Conservation (phyloP, 2,113 vertebrate genomes). For the Ailuropoda melanoleuca region DNA sequence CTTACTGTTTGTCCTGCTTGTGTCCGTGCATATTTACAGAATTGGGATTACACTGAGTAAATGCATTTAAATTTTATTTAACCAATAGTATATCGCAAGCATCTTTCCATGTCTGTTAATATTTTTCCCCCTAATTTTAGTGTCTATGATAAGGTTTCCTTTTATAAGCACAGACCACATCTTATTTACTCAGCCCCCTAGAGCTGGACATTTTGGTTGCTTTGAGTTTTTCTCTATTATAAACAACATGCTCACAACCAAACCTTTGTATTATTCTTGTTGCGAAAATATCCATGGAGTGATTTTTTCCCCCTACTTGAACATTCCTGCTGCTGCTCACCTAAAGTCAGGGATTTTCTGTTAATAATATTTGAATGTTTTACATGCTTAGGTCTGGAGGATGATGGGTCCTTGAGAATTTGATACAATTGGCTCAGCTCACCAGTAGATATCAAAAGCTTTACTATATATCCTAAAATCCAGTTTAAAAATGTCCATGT, state of each 20-base stretch:
- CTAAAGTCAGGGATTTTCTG: background rate
- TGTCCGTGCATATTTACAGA: background rate
- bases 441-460: background rate
- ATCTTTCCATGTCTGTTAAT: background rate
- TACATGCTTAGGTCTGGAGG: background rate
- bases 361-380: slow-evolving; percentile 14
- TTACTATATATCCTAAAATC: background rate
- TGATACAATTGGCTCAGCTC: background rate
- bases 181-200: background rate
- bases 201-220: background rate
- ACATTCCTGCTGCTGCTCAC: background rate
- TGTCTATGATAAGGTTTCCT: background rate
- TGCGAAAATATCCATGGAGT: background rate
- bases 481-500: slow-evolving; percentile 11
- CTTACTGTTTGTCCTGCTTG: background rate
- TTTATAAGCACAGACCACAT: background rate
- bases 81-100: background rate
- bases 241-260: background rate
- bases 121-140: background rate
- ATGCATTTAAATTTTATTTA: background rate
- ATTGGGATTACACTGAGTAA: background rate
- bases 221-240: background rate
- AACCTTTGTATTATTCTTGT: background rate
- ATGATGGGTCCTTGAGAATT: slow-evolving; percentile 13
- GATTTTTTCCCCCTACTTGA: background rate